These are phyloP conservation scores for Chloropsis cyanopogon DNA, from an alignment of 2,113 vertebrate species.

Conservation along the genomic window DNA sequence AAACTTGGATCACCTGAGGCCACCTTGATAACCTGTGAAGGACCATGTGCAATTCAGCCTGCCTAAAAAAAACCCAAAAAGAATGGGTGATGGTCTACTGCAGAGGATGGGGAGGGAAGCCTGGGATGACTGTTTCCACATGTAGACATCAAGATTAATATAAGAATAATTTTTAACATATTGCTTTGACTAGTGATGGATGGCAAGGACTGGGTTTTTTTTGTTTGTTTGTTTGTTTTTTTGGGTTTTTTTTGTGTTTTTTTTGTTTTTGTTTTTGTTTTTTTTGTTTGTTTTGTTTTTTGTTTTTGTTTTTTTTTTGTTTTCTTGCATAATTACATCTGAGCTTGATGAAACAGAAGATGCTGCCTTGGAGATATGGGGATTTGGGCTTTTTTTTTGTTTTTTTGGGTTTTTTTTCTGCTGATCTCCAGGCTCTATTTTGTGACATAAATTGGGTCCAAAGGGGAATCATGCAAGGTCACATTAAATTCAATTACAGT, in stretches of 20 bases:
- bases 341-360: not conserved
- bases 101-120: not conserved
- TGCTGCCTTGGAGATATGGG: not conserved
- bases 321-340: too few species aligned
- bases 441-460: constrained; percentile 3
- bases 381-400: not conserved
- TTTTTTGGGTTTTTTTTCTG: too few species aligned
- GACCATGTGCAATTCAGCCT: not conserved
- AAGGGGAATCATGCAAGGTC: not conserved
- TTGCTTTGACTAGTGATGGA: not conserved
- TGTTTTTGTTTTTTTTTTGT: not conserved
- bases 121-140: not conserved
- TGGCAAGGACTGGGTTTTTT: accelerated
- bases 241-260: too few species aligned
- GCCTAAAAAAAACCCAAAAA: not conserved
- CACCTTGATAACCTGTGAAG: not conserved
- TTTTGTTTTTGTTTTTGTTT: too few species aligned
- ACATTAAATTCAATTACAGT: not conserved
- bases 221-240: too few species aligned
- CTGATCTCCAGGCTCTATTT: not conserved
- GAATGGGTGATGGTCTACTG: not conserved
- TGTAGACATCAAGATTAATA: not conserved
- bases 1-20: not conserved
- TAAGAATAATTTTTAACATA: not conserved
- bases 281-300: not conserved